These are phyloP conservation scores for Euclidia mi DNA, from an alignment of 2,888 invertebrate genomes.

Conservation along the genomic window DNA sequence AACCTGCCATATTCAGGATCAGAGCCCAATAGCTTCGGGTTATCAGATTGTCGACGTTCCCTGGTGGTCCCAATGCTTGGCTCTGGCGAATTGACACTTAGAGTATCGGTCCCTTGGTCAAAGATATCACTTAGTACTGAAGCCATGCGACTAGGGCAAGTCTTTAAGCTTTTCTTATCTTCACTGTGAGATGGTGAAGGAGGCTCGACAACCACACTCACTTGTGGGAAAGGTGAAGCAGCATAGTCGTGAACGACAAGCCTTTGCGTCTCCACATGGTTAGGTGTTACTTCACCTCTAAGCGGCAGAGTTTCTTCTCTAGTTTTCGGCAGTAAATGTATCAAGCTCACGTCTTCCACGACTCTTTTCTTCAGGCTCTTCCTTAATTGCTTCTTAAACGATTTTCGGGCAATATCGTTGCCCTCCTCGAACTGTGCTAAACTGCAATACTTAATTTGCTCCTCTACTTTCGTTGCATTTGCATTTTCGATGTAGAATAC, in stretches of 20 bases:
- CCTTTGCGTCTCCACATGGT: constrained; percentile 44
- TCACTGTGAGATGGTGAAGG: constrained; percentile 93
- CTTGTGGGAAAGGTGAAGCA: constrained; percentile 89
- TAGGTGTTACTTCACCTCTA: constrained; percentile 61
- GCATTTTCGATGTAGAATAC: constrained; percentile 91
- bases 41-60: constrained; percentile 88
- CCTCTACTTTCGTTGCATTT: constrained; percentile 84
- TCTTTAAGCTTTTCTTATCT: constrained; percentile 84
- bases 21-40: constrained; percentile 90
- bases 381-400: constrained; percentile 90
- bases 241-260: constrained; percentile 44
- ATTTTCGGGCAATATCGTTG: constrained; percentile 94
- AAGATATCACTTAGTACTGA: constrained; percentile 84
- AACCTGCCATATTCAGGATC: constrained; percentile 92
- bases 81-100: constrained; percentile 83
- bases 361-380: constrained; percentile 84
- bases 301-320: constrained; percentile 64
- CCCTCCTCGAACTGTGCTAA: constrained; percentile 95
- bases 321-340: constrained; percentile 76
- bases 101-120: constrained; percentile 81
- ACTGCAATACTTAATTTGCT: constrained; percentile 93
- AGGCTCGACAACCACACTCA: constrained; percentile 93
- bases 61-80: constrained; percentile 82
- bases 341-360: constrained; percentile 71
- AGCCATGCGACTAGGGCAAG: constrained; percentile 81